Conservation (phyloP, 2,888 invertebrate species). For the Itoplectis maculator region DNA sequence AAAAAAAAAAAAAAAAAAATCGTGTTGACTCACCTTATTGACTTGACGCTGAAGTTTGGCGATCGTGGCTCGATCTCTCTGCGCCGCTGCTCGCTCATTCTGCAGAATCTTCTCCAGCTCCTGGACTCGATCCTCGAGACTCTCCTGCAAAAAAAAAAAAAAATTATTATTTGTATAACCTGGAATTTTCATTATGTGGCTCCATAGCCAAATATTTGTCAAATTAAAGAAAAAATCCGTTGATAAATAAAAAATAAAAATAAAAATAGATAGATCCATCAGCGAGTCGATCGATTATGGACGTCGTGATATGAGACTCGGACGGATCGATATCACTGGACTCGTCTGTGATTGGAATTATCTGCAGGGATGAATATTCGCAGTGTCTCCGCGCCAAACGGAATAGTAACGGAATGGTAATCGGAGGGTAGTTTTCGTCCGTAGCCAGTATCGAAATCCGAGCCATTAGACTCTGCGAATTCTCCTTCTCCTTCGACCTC, state of each 20-base stretch:
- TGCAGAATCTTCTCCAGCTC: constrained; percentile 80
- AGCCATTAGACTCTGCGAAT: constrained; percentile 41
- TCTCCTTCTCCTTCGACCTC: background rate
- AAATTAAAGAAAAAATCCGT: no score
- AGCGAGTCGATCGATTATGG: background rate
- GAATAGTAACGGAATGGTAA: constrained; percentile 54
- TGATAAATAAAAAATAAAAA: no score
- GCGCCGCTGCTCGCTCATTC: constrained; percentile 79
- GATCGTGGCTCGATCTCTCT: constrained; percentile 81
- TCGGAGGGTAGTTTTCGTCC: constrained; percentile 36
- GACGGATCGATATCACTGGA: background rate
- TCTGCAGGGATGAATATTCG: constrained; percentile 31
- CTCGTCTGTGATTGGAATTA: constrained; percentile 42
- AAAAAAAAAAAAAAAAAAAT: constrained; percentile 8
- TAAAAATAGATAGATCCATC: no score
- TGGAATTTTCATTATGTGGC: no score
- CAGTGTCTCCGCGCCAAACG: constrained; percentile 31
- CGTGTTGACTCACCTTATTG: constrained; percentile 76
- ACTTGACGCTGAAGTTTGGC: constrained; percentile 81
- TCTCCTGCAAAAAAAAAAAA: constrained; percentile 75
- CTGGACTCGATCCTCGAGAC: constrained; percentile 78
- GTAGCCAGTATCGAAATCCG: constrained; percentile 46
- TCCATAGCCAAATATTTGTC: no score
- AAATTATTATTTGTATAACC: background rate
- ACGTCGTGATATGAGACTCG: background rate